A percentile compares a stretch with the other conserved stretches of the same genome.
Conservation (phyloP, 1,140 invertebrate genomes). For the Carcinoscorpius rotundicauda region DNA sequence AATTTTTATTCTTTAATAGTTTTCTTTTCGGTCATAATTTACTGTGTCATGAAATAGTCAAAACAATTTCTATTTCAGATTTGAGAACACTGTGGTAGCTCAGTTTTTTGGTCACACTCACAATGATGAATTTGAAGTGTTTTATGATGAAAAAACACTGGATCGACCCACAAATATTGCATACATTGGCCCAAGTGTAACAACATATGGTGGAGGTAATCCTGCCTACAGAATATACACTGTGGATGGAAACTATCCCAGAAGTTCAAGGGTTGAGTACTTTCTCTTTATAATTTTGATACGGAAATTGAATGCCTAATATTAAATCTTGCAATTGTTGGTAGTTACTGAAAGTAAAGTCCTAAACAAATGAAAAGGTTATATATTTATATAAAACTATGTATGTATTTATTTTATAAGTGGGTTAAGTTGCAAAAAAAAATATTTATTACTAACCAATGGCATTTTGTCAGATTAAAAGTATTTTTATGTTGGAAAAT, state of each 20-base stretch:
- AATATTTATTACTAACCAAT: too few relatives aligned
- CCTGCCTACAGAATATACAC: conserved; percentile 93
- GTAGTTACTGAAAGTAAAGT: too few relatives aligned
- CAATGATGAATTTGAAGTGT: conserved; percentile 85
- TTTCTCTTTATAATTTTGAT: neutral
- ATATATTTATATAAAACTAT: too few relatives aligned
- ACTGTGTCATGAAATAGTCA: too few relatives aligned
- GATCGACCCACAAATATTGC: conserved; percentile 17
- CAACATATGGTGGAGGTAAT: conserved; percentile 83
- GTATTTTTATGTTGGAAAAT: too few relatives aligned
- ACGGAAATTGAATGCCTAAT: too few relatives aligned
- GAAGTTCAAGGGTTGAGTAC: conserved; percentile 53
- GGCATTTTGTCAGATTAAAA: too few relatives aligned
- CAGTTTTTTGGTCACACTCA: conserved; percentile 96
- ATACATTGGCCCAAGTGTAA: conserved; percentile 58
- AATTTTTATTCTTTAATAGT: conserved; percentile 1
- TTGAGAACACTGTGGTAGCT: conserved; percentile 74
- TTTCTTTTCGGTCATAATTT: neutral
- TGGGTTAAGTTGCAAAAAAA: too few relatives aligned
- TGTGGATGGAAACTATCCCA: conserved; percentile 79
- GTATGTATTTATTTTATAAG: too few relatives aligned
- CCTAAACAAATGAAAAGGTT: too few relatives aligned
- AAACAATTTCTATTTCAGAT: conserved; percentile 38
- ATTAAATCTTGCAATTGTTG: too few relatives aligned
- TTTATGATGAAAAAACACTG: conserved; percentile 54